phyloP scores from a whole-genome alignment of 2,888 invertebrate species.

The Leucophora obtusa region DNA sequence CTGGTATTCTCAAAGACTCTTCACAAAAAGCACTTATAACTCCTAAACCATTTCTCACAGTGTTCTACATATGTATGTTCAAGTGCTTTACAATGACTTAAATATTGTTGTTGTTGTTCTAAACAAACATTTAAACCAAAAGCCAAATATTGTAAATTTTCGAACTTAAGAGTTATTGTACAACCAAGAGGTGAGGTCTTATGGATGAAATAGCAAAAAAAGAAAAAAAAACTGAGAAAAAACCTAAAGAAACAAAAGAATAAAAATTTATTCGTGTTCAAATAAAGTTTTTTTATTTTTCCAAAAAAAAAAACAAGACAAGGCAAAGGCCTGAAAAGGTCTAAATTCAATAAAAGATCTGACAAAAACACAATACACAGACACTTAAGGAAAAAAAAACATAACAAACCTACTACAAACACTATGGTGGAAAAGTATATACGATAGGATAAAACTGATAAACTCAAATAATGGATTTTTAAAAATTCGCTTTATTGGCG shows the following conservation, averaged over 20 bases:
- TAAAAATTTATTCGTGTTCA: slow-evolving; percentile 61
- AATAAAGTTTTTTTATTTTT: slow-evolving; percentile 48
- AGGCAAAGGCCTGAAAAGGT: slow-evolving; percentile 61
- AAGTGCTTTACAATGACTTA: slow-evolving; percentile 34
- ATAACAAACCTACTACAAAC: slow-evolving; percentile 37
- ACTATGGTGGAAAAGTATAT: background rate
- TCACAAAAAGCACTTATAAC: background rate
- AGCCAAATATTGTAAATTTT: slow-evolving; percentile 59
- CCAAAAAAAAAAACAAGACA: slow-evolving; percentile 45
- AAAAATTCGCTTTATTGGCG: no score
- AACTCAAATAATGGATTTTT: no score
- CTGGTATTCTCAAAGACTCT: no score
- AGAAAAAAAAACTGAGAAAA: slow-evolving; percentile 9
- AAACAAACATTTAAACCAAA: slow-evolving; percentile 56
- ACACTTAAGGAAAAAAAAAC: slow-evolving; percentile 19
- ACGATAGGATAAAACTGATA: no score
- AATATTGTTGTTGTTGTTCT: slow-evolving; percentile 57
- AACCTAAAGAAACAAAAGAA: slow-evolving; percentile 55
- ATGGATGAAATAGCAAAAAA: slow-evolving; percentile 53
- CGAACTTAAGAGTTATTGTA: slow-evolving; percentile 57
- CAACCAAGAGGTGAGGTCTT: slow-evolving; percentile 53
- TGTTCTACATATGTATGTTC: background rate
- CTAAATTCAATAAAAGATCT: slow-evolving; percentile 60
- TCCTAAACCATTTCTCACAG: background rate
- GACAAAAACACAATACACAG: slow-evolving; percentile 43